phyloP scores from a whole-genome alignment of 2,797 vertebrate species.

The Poeciliopsis paucimaculata region DNA sequence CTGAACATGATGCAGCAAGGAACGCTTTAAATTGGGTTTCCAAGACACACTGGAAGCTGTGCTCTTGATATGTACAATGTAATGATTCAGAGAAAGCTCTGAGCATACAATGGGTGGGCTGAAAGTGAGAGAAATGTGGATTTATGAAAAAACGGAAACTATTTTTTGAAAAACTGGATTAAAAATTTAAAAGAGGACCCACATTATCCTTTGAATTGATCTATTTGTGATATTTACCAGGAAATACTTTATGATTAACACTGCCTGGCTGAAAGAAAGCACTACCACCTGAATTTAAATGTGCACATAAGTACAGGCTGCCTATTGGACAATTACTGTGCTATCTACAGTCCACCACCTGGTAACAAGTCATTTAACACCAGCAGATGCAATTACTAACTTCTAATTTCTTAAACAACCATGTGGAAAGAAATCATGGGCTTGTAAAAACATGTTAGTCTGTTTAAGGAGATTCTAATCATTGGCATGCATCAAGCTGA shows the following conservation, averaged over 20 bases:
- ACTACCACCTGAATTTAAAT: too few relatives aligned
- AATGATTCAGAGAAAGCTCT: not conserved
- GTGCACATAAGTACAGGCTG: too few relatives aligned
- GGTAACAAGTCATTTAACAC: too few relatives aligned
- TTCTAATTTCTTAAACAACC: too few relatives aligned
- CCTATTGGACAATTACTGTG: too few relatives aligned
- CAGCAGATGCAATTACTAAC: too few relatives aligned
- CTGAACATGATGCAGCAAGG: constrained; percentile 2
- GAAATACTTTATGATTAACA: not conserved
- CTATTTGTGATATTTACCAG: not conserved
- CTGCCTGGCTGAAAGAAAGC: too few relatives aligned
- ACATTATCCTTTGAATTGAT: not conserved
- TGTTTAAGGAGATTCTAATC: too few relatives aligned
- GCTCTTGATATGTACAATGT: not conserved
- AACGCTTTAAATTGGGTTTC: not conserved
- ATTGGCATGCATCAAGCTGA: too few relatives aligned
- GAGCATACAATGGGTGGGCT: not conserved
- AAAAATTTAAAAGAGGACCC: not conserved
- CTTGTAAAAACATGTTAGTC: too few relatives aligned
- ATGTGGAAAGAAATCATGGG: too few relatives aligned
- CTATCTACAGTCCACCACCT: too few relatives aligned
- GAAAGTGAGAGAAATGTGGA: not conserved
- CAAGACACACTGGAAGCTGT: not conserved
- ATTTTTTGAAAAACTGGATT: not conserved
- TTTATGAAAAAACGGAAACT: not conserved